Evolutionary conservation across 2,797 vertebrate genomes (phyloP), one percentile per base, ranked within the genome.

Genomic region (Eurystomus glaucurus): DNA sequence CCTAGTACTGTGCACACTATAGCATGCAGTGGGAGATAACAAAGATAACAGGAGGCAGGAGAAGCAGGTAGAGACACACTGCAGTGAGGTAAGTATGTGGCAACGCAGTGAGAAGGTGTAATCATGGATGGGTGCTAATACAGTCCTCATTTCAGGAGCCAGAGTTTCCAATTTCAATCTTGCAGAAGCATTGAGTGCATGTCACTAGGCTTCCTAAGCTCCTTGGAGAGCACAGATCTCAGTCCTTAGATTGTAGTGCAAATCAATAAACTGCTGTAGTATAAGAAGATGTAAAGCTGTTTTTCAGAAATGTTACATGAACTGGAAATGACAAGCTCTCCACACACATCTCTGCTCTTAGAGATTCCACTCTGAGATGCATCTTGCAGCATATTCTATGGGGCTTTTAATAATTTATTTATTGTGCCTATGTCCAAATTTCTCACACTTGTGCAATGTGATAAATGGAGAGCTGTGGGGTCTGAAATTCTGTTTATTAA

Each of bases 301-400:
- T 90, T 91, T 90, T 88, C 90, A 90, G 31, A 60, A 39, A 29
- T 50, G 76, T 9, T 41, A 77, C 81, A 51, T 61, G 64, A 87
- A 78, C 84, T 93, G 46, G 72, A 95, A 95, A 52, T 52, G 12
- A 93, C 35, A 76, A 37, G 66, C 43, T 93, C 85, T 83, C 88
- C 61, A 55, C 39, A 33, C 74, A 48, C 41, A 39, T 28, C 75
- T 76, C 74, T 62, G 66, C 77, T 75, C 83, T 94, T 58, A 35
- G 35, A 35, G 35, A 68, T n/a, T 31, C 55, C 25, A 48, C 50
- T 85, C n/a, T 41, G 26, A 65, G 78, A 55, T 29, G 31, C 35
- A 68, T 55, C 57, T 79, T 39, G n/a, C 72, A 84, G 65, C n/a
- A 86, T 7, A 60, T 7, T 22, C 28, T 12, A 4, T 1, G 6